Percentiles rank a stretch among this genome's conserved stretches.
These are phyloP conservation scores for Nipponia nippon DNA, from an alignment of 2,113 vertebrate species.

Conservation along the genomic window DNA sequence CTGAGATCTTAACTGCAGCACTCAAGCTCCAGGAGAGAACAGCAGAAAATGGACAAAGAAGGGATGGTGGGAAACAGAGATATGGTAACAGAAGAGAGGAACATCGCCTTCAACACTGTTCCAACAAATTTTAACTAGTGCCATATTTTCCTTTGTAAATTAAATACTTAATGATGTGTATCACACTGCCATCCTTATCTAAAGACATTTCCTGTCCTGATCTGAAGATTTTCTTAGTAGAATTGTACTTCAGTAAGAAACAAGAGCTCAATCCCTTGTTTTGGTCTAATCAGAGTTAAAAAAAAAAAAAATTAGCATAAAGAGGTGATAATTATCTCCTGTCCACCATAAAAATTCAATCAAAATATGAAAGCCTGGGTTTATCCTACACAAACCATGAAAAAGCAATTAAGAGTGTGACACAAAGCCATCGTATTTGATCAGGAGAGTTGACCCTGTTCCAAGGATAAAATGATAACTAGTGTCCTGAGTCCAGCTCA, in stretches of 20 bases:
- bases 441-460: neutral
- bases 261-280: neutral
- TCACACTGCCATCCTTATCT: neutral
- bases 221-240: neutral
- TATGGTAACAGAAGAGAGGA: neutral
- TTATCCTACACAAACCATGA: neutral
- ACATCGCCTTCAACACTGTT: neutral
- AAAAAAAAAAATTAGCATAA: neutral
- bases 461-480: conserved; percentile 24
- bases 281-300: neutral
- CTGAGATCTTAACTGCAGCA: neutral
- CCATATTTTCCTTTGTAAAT: neutral
- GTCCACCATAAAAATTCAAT: conserved; percentile 7
- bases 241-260: neutral
- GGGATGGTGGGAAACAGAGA: neutral
- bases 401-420: conserved; percentile 4
- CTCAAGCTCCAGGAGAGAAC: neutral
- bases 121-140: neutral
- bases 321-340: neutral
- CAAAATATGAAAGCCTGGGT: neutral
- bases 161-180: neutral
- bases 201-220: neutral
- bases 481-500: neutral
- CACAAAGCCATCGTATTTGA: neutral
- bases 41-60: neutral